Evolutionary conservation across 2,113 vertebrate species (phyloP), one percentile per base, ranked within the genome.

Genomic region (Rhinolophus sinicus): DNA sequence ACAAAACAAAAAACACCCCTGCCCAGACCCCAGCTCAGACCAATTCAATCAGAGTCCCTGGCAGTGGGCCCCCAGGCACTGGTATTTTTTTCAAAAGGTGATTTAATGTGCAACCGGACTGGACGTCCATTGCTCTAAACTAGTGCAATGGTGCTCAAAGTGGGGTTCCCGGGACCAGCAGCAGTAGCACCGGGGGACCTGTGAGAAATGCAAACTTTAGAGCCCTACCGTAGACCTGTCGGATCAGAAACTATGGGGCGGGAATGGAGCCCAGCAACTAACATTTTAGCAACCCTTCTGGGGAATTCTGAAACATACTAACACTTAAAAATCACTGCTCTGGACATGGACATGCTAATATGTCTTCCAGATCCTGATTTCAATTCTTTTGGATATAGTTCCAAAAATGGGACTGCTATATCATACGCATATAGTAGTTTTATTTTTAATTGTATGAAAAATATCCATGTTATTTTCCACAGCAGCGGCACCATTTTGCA

Each of bases 291-390:
- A 5, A 65, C 26, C 11, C 60, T 12, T 67, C 30, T 11, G 30
- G 52, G 18, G 33, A 54, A 93, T 70, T 88, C 40, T 30, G 26
- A 86, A 93, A 72, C 26, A 22, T 3, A 30, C 4, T 18, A 19
- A 85, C 38, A 38, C 50, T 82, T 67, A 7, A 69, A 82, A 84
- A 19, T 1, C 50, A 65, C 30, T 8, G 18, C 22, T 90, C 44
- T 40, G 54, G 40, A 72, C 8, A 0, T 2, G 38, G 8, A 4
- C 3, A 0, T 7, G 15, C 56, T 21, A 28, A 15, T 2, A 14
- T 52, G 15, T 52, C 72, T 87, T n/a, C 44, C 73, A 65, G 73
- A 7, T 33, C 18, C 82, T 33, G 75, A 38, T 30, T 56, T 65
- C 47, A 6, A 1, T 22, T 5, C 6, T 47, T 13, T 7, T 3